Percentiles rank a stretch among this genome's conserved stretches.
phyloP scores from a whole-genome alignment of 1,140 invertebrate genomes.

The Arion vulgaris region DNA sequence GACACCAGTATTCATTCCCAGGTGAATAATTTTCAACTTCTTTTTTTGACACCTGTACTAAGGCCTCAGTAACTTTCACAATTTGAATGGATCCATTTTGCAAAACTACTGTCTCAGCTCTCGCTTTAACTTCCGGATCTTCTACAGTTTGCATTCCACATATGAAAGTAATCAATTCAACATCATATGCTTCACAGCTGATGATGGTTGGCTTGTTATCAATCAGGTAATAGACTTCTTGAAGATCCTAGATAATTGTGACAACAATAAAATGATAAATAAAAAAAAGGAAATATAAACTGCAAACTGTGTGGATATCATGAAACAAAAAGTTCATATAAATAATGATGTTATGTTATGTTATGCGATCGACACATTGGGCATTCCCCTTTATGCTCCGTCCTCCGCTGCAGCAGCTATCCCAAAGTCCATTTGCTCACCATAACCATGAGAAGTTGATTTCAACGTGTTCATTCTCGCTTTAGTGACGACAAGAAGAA shows the following conservation, averaged over 20 bases:
- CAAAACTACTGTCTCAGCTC: not conserved
- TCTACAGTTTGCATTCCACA: slow-evolving; percentile 81
- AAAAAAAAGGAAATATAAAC: too few relatives aligned
- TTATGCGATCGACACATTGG: too few relatives aligned
- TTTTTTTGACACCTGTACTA: not conserved
- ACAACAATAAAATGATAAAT: not conserved
- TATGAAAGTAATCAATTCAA: slow-evolving; percentile 83
- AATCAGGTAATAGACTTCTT: slow-evolving; percentile 84
- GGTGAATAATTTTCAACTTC: not conserved
- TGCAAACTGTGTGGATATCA: too few relatives aligned
- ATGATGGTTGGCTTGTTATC: slow-evolving; percentile 89
- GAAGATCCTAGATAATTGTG: slow-evolving; percentile 84
- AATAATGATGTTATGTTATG: too few relatives aligned
- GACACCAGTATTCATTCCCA: not conserved
- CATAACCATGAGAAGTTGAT: too few relatives aligned
- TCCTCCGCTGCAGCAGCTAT: too few relatives aligned
- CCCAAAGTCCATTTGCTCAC: too few relatives aligned
- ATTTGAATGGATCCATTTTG: not conserved
- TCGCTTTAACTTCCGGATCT: not conserved
- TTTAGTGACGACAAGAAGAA: too few relatives aligned
- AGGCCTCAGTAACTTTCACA: not conserved
- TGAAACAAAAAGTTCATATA: too few relatives aligned
- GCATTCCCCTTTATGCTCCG: too few relatives aligned
- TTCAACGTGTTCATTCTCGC: too few relatives aligned
- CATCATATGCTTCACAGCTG: slow-evolving; percentile 87